Percentiles rank a stretch among this genome's conserved stretches.
phyloP scores from a whole-genome alignment of 2,113 vertebrate genomes.

The Ardeotis arabs region DNA sequence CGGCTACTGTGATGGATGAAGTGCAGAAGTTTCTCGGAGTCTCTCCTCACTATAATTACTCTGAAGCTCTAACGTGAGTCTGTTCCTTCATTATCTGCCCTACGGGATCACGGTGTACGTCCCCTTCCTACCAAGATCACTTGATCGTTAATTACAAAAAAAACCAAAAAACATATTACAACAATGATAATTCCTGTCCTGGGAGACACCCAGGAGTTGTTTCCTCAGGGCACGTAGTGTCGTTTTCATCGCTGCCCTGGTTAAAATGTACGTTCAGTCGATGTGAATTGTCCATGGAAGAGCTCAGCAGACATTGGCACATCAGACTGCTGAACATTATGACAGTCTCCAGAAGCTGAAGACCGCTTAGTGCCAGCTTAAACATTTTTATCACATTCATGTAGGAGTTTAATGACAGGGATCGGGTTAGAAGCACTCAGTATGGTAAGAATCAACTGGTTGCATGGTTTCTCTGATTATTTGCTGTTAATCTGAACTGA shows the following conservation, averaged over 20 bases:
- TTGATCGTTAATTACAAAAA: background rate
- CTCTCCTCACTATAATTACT: slow-evolving; percentile 93
- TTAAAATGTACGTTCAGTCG: background rate
- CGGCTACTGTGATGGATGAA: slow-evolving; percentile 93
- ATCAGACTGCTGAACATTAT: background rate
- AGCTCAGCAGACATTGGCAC: background rate
- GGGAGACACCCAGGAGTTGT: background rate
- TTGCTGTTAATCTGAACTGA: background rate
- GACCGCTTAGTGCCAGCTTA: background rate
- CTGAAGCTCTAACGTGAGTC: slow-evolving; percentile 94
- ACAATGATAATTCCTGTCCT: background rate
- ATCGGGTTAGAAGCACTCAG: background rate
- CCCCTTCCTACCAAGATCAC: background rate
- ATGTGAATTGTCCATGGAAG: background rate
- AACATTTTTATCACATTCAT: background rate
- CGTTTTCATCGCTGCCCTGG: background rate
- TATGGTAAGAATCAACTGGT: background rate
- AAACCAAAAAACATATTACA: background rate
- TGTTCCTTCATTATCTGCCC: background rate
- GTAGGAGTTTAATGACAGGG: background rate
- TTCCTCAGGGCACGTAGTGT: background rate
- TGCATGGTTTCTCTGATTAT: background rate
- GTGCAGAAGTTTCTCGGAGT: slow-evolving; percentile 96
- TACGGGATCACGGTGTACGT: background rate
- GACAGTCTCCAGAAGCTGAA: background rate